Percentiles rank a stretch among this genome's conserved stretches.
phyloP scores from a whole-genome alignment of 2,888 invertebrate species.

The Rugalucina vietnamica region DNA sequence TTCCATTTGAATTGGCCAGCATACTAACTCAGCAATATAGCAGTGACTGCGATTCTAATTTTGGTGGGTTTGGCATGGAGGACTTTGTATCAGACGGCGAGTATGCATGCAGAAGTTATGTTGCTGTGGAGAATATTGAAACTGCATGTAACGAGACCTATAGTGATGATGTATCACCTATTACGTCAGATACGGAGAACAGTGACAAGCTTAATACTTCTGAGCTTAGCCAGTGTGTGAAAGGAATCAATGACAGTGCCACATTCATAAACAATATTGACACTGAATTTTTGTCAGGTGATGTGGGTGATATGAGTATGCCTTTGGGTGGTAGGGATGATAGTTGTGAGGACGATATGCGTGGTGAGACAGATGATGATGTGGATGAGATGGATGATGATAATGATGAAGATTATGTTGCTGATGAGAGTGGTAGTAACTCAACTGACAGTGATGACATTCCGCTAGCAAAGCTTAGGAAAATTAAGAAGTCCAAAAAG shows the following conservation, averaged over 20 bases:
- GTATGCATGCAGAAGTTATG: background rate
- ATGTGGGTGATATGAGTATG: no score
- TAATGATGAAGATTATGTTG: background rate
- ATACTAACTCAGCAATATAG: background rate
- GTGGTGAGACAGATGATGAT: background rate
- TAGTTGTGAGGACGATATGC: background rate
- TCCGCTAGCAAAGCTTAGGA: no score
- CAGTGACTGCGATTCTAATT: background rate
- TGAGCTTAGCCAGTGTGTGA: background rate
- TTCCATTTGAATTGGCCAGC: background rate
- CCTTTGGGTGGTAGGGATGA: background rate
- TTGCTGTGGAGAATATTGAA: background rate
- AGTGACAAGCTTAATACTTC: background rate
- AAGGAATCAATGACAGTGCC: background rate
- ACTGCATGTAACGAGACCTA: background rate
- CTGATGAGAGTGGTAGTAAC: background rate
- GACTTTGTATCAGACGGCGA: background rate
- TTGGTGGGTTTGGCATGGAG: background rate
- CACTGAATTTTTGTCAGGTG: background rate
- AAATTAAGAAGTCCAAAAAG: background rate
- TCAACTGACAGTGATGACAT: background rate
- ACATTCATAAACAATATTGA: background rate
- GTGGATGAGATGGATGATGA: background rate
- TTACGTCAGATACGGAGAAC: no score
- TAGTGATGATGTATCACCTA: background rate